Conservation (phyloP, 2,113 vertebrate species). For the Ranitomeya variabilis region DNA sequence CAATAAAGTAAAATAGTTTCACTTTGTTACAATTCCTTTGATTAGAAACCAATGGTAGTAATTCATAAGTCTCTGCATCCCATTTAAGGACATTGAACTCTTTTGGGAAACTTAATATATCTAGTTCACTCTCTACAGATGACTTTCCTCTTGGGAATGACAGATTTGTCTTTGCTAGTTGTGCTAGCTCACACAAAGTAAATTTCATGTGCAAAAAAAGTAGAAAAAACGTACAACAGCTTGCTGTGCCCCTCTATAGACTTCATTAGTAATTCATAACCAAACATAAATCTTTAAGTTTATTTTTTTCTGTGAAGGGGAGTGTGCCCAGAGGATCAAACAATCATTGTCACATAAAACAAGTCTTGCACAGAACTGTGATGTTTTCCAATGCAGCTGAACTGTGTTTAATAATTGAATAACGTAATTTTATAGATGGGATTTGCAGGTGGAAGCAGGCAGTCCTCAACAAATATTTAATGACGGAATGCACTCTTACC, state of each 20-base stretch:
- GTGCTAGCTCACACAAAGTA: neutral
- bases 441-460: constrained; percentile 7
- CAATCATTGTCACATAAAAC: neutral
- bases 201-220: neutral
- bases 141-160: neutral
- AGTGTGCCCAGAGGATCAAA: constrained; percentile 26
- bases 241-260: constrained; percentile 7
- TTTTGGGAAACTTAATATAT: neutral
- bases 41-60: neutral
- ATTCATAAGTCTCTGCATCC: neutral
- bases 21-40: neutral
- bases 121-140: neutral
- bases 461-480: constrained; percentile 33
- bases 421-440: constrained; percentile 29
- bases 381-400: constrained; percentile 29
- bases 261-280: constrained; percentile 44
- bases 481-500: neutral
- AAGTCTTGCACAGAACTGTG: neutral
- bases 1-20: neutral
- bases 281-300: constrained; percentile 46
- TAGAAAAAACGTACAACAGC: constrained; percentile 19
- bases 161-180: constrained; percentile 20
- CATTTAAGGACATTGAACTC: neutral
- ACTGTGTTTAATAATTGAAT: constrained; percentile 33
- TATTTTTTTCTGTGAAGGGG: neutral